Conservation (phyloP, 2,797 vertebrate species). For the Crypturellus tataupa region DNA sequence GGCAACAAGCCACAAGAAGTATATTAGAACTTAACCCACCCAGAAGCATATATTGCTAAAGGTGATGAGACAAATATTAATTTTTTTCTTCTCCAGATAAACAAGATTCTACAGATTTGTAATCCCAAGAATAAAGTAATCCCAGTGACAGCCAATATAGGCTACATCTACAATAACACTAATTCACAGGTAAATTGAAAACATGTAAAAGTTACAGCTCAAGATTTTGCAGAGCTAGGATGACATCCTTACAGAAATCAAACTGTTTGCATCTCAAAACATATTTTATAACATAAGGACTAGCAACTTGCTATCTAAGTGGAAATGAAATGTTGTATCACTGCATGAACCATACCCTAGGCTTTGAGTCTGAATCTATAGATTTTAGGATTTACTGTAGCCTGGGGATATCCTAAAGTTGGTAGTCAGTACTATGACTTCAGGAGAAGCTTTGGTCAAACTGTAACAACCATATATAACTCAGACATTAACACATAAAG, state of each 20-base stretch:
- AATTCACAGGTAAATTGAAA: background rate
- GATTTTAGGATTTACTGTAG: background rate
- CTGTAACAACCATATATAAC: background rate
- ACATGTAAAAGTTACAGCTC: background rate
- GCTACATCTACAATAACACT: background rate
- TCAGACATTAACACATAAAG: background rate
- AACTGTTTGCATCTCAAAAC: background rate
- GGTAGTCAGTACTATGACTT: background rate
- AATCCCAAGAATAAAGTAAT: background rate
- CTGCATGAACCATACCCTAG: background rate
- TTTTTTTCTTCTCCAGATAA: background rate
- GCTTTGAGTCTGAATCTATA: background rate
- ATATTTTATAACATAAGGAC: background rate
- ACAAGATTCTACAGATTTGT: background rate
- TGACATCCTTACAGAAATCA: background rate
- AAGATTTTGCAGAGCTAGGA: background rate
- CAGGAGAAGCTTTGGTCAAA: background rate
- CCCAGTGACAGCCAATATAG: background rate
- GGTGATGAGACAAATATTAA: background rate
- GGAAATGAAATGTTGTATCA: background rate
- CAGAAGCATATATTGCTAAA: background rate
- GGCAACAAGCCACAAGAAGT: background rate
- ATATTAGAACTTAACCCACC: background rate
- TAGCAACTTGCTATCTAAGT: background rate
- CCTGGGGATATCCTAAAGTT: background rate